Percentiles rank a stretch among this genome's conserved stretches.
These are phyloP conservation scores for Epinotia nisella DNA, from an alignment of 2,888 invertebrate genomes.

Conservation along the genomic window DNA sequence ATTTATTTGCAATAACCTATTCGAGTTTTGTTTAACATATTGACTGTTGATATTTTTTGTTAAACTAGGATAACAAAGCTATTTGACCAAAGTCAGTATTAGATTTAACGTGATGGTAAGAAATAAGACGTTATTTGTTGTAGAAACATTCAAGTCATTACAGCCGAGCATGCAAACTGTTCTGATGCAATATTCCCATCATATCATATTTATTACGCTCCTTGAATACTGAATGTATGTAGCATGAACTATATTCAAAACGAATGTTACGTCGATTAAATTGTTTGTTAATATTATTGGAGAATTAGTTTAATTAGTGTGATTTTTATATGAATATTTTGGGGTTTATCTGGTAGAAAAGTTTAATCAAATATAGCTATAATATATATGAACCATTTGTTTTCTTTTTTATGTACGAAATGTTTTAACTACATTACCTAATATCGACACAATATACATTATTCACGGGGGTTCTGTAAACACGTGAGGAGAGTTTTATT, in stretches of 20 bases:
- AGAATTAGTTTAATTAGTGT: conserved; percentile 79
- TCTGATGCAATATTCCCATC: conserved; percentile 75
- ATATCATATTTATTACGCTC: conserved; percentile 71
- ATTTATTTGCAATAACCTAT: conserved; percentile 79
- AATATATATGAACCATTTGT: conserved; percentile 59
- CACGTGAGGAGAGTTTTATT: conserved; percentile 37
- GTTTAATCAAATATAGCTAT: conserved; percentile 81
- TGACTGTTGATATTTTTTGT: conserved; percentile 83
- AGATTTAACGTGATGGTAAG: conserved; percentile 77
- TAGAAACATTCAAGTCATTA: conserved; percentile 71
- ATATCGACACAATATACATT: not conserved
- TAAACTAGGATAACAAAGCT: conserved; percentile 84
- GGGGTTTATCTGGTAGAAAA: conserved; percentile 84
- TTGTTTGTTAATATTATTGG: conserved; percentile 84
- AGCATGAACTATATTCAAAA: conserved; percentile 60
- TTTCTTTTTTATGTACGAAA: conserved; percentile 56
- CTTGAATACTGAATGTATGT: conserved; percentile 71
- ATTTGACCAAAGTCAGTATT: conserved; percentile 86
- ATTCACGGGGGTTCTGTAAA: not conserved
- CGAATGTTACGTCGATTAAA: conserved; percentile 73
- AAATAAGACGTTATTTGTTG: conserved; percentile 70
- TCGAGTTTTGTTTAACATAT: conserved; percentile 78
- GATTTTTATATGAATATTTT: conserved; percentile 85
- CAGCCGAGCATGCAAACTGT: conserved; percentile 67
- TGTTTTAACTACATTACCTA: not conserved